These are phyloP conservation scores for Lagodon rhomboides DNA, from an alignment of 2,797 vertebrate species.

Conservation along the genomic window DNA sequence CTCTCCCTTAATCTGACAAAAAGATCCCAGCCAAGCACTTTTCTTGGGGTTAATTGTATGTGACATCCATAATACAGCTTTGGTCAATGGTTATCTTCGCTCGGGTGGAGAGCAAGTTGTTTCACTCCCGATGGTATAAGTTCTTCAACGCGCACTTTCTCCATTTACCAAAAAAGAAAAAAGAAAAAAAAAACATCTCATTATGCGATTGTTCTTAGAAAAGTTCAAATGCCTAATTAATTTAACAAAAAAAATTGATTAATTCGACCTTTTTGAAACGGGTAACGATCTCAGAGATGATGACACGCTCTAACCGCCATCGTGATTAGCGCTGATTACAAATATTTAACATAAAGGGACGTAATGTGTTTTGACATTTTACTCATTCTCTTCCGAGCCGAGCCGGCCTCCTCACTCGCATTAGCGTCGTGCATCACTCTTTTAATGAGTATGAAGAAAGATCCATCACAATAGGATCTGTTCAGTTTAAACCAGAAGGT, in stretches of 20 bases:
- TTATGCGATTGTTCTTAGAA: conserved; percentile 44
- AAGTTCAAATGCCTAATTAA: conserved; percentile 66
- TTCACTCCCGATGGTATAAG: conserved; percentile 26
- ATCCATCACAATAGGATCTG: conserved; percentile 8
- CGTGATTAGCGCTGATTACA: conserved; percentile 65
- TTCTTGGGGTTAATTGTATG: conserved; percentile 75
- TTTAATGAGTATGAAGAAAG: background rate
- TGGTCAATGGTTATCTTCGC: conserved; percentile 52
- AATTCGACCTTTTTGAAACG: conserved; percentile 68
- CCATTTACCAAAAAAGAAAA: background rate
- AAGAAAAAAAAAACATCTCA: background rate
- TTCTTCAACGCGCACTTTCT: conserved; percentile 22
- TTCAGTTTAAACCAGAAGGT: conserved; percentile 44
- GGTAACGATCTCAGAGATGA: conserved; percentile 29
- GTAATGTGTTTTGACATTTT: conserved; percentile 28
- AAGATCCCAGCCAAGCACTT: conserved; percentile 67
- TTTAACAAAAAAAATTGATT: conserved; percentile 60
- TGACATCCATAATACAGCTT: conserved; percentile 66
- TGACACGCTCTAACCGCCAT: conserved; percentile 24
- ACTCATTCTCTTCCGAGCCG: background rate
- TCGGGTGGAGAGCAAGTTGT: conserved; percentile 28
- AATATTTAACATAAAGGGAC: conserved; percentile 38
- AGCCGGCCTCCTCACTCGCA: background rate
- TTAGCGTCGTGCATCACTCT: background rate
- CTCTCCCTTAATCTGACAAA: conserved; percentile 59